Evolutionary conservation across 64 coral and sea anemone genomes (phyloP), one percentile per base, ranked within the genome.

Genomic region (Trachythela sp.): DNA sequence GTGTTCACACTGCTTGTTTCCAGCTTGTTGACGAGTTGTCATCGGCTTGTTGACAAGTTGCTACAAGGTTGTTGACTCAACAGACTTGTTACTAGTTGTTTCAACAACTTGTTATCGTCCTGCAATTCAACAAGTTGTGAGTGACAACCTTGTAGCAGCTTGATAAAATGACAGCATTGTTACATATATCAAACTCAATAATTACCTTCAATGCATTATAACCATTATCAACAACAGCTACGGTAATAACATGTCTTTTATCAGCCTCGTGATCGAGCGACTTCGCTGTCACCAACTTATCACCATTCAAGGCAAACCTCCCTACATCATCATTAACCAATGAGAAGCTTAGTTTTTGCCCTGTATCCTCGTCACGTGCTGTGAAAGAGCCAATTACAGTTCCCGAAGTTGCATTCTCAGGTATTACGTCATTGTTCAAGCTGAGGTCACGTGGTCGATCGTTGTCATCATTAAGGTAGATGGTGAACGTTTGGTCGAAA

Each of bases 381-480:
- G 75, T 17, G 20, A 80, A 80, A 20, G 75, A 80, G 34, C 75
- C 75, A 80, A 80, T 36, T 29, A 80, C 75, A 80, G 75, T 80
- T 35, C 75, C 75, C 32, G 31, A 38, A 3, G 75, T 37, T 35
- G 75, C 75, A 80, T 80, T 80, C 33, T 80, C 75, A 5, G 4
- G 11, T 20, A 80, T 30, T 13, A 15, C 13, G 17, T 36, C 10
- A 9, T 80, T 80, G 33, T 15, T 37, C 75, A 80, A 39, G 4
- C 10, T 80, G 20, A 80, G 75, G 31, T 80, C 75, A 36, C 75
- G 30, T 34, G 75, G 75, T 80, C 38, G 0, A 39, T 80, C 75
- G 33, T 80, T 80, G 75, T 37, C 75, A 39, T 80, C 13, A 80
- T n/a, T 80, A 22, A 80, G 32, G 75, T 37, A 80, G 37, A 80